Percentiles rank a stretch among this genome's conserved stretches.
phyloP scores from a whole-genome alignment of 2,797 vertebrate species.

The Gymnoscopelus braueri region DNA sequence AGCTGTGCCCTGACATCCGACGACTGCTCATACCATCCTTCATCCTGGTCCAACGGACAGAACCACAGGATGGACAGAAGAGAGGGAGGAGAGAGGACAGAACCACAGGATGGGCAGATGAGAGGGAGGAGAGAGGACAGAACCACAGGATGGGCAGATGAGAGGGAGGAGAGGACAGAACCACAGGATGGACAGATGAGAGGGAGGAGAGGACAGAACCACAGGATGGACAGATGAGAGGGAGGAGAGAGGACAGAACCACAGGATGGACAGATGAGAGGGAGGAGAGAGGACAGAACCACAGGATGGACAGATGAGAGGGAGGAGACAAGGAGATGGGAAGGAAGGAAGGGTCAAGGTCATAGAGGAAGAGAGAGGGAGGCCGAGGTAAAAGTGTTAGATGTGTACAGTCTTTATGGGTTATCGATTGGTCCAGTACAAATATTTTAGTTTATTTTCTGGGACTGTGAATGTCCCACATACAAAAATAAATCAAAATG shows the following conservation, averaged over 20 bases:
- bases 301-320: too few relatives aligned
- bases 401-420: too few relatives aligned
- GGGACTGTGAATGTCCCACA: too few relatives aligned
- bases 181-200: too few relatives aligned
- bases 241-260: not conserved
- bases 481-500: too few relatives aligned
- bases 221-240: too few relatives aligned
- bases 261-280: too few relatives aligned
- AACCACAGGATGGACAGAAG: not conserved
- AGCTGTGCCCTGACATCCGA: constrained; percentile 84
- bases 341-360: not conserved
- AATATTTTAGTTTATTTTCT: too few relatives aligned
- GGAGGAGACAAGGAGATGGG: not conserved
- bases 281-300: not conserved
- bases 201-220: not conserved
- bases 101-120: not conserved
- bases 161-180: not conserved
- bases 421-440: too few relatives aligned
- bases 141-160: too few relatives aligned
- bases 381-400: not conserved
- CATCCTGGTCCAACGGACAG: constrained; percentile 69
- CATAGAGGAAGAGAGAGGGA: not conserved
- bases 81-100: not conserved
- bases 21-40: constrained; percentile 78
- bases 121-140: not conserved